A percentile compares a stretch with the other conserved stretches of the same genome.
Conservation (phyloP, 2,888 invertebrate genomes). For the Xestoiulus laeticollis region DNA sequence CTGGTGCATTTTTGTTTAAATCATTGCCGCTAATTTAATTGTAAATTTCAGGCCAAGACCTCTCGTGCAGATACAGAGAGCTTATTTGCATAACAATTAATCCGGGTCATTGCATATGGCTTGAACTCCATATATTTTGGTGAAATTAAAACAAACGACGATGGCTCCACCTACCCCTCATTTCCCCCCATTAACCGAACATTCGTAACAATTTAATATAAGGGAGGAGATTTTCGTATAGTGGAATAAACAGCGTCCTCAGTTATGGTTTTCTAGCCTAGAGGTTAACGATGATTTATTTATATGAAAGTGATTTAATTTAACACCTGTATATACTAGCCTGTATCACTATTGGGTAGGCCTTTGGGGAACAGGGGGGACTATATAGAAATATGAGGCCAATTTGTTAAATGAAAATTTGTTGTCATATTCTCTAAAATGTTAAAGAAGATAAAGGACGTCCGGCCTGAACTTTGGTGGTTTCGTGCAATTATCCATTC, state of each 20-base stretch:
- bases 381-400: background rate
- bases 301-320: background rate
- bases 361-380: background rate
- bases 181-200: background rate
- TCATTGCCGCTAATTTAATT: conserved; percentile 41
- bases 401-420: background rate
- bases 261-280: background rate
- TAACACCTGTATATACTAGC: background rate
- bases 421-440: background rate
- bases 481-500: background rate
- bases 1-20: background rate
- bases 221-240: background rate
- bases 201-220: background rate
- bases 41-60: conserved; percentile 35
- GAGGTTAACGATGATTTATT: conserved; percentile 15
- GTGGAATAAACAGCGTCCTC: background rate
- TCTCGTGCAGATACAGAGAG: background rate
- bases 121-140: conserved; percentile 11
- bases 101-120: conserved; percentile 4
- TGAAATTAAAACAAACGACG: background rate
- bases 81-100: conserved; percentile 32
- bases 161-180: background rate
- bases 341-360: background rate
- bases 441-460: background rate
- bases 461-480: background rate